A percentile compares a stretch with the other conserved stretches of the same genome.
phyloP scores from a whole-genome alignment of 2,888 invertebrate species.

The Gandaritis pyraliata region DNA sequence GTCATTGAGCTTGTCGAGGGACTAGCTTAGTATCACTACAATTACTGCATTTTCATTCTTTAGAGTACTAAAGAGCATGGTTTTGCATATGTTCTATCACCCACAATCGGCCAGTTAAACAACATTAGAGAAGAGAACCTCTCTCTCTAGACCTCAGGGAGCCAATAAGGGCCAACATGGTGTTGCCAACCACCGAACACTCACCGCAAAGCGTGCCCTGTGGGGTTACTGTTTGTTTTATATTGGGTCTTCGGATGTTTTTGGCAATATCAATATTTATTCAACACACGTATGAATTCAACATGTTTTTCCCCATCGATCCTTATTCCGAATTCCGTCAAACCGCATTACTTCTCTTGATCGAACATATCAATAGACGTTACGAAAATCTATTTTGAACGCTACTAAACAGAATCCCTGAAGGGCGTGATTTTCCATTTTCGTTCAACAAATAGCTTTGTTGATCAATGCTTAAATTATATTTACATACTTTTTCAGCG shows the following conservation, averaged over 20 bases:
- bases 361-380: conserved; percentile 36
- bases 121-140: neutral
- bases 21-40: neutral
- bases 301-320: conserved; percentile 20
- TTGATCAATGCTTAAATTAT: conserved; percentile 3
- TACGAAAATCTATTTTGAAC: conserved; percentile 40
- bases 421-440: conserved; percentile 33
- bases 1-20: neutral
- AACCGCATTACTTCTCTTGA: conserved; percentile 38
- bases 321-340: conserved; percentile 36
- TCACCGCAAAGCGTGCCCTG: neutral
- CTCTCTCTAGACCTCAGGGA: neutral
- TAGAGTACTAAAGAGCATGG: neutral
- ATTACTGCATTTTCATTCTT: neutral
- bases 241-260: neutral
- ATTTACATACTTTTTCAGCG: conserved; percentile 11
- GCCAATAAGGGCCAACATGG: neutral
- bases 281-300: conserved; percentile 8
- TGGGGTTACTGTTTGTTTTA: neutral
- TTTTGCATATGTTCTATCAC: too few species aligned
- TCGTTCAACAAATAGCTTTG: conserved; percentile 8
- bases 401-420: conserved; percentile 36
- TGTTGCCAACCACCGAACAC: neutral
- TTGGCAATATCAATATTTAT: conserved; percentile 10
- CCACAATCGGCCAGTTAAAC: neutral